Percentiles rank a stretch among this genome's conserved stretches.
Evolutionary conservation across 2,888 invertebrate species (phyloP).

Genomic region (Brassicogethes aeneus): DNA sequence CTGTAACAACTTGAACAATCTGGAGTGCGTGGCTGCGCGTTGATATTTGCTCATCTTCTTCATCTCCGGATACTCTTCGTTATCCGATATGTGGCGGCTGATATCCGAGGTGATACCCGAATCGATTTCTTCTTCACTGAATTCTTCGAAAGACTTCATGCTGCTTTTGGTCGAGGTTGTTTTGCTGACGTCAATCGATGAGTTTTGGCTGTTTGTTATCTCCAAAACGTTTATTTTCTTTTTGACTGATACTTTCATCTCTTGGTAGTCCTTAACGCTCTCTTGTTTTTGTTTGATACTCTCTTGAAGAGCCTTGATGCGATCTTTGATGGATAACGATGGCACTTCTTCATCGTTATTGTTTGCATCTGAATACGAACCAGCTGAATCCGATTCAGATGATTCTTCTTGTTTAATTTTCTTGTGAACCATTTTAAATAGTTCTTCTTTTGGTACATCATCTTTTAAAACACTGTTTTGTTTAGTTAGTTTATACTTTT

Average conservation of each 20-base stretch:
- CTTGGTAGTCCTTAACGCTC: slow-evolving; percentile 19
- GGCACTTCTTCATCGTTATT: neutral
- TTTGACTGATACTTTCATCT: slow-evolving; percentile 22
- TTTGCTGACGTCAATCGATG: slow-evolving; percentile 15
- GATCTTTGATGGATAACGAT: slow-evolving; percentile 34
- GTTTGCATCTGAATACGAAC: neutral
- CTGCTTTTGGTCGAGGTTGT: slow-evolving; percentile 29
- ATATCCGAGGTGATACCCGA: slow-evolving; percentile 64
- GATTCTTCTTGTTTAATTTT: slow-evolving; percentile 17
- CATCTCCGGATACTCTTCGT: slow-evolving; percentile 53
- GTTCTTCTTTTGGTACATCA: slow-evolving; percentile 5
- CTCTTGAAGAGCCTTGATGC: slow-evolving; percentile 34
- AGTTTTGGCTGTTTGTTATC: slow-evolving; percentile 7
- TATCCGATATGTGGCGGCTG: slow-evolving; percentile 58
- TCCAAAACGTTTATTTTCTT: slow-evolving; percentile 25
- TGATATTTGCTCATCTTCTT: slow-evolving; percentile 53
- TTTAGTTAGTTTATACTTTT: too few species aligned
- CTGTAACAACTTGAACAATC: slow-evolving; percentile 57
- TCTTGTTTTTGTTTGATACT: slow-evolving; percentile 26
- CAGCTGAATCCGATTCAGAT: neutral
- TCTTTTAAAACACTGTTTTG: too few species aligned
- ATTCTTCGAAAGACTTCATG: slow-evolving; percentile 37
- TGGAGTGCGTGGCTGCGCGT: slow-evolving; percentile 63
- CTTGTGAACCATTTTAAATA: slow-evolving; percentile 12
- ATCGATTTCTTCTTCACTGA: slow-evolving; percentile 52